Conservation (phyloP, 2,113 vertebrate species). For the Tupaia tana region DNA sequence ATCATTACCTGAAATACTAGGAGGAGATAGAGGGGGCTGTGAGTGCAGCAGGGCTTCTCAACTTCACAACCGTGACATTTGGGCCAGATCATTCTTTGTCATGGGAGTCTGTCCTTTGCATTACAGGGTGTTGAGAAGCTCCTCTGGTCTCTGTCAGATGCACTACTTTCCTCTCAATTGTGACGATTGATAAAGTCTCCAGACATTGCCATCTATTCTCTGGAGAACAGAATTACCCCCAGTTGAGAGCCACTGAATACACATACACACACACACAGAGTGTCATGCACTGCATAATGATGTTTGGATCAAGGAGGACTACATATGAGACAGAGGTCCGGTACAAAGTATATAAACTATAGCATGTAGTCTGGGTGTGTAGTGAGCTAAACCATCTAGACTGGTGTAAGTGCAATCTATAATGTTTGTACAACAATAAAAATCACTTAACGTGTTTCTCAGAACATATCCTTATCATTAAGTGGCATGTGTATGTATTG, state of each 20-base stretch:
- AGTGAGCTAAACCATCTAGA: too few relatives aligned
- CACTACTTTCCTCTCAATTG: not conserved
- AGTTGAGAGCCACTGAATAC: not conserved
- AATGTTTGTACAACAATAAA: too few relatives aligned
- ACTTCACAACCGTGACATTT: not conserved
- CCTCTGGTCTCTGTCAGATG: not conserved
- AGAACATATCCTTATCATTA: too few relatives aligned
- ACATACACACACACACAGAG: too few relatives aligned
- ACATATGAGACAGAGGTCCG: too few relatives aligned
- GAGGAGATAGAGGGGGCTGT: fast-evolving
- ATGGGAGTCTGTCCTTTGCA: not conserved
- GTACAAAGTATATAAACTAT: too few relatives aligned
- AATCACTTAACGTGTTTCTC: too few relatives aligned
- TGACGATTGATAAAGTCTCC: not conserved
- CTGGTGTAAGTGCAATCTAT: too few relatives aligned
- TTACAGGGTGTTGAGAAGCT: not conserved
- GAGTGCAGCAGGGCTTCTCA: not conserved
- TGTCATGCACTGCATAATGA: too few relatives aligned
- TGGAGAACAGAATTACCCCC: not conserved
- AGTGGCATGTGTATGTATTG: too few relatives aligned
- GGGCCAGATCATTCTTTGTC: not conserved
- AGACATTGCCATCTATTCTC: not conserved
- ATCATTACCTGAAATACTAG: fast-evolving
- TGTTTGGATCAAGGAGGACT: too few relatives aligned
- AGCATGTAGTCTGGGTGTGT: too few relatives aligned